Conservation (phyloP, 2,797 vertebrate species). For the Pipistrellus nathusii region DNA sequence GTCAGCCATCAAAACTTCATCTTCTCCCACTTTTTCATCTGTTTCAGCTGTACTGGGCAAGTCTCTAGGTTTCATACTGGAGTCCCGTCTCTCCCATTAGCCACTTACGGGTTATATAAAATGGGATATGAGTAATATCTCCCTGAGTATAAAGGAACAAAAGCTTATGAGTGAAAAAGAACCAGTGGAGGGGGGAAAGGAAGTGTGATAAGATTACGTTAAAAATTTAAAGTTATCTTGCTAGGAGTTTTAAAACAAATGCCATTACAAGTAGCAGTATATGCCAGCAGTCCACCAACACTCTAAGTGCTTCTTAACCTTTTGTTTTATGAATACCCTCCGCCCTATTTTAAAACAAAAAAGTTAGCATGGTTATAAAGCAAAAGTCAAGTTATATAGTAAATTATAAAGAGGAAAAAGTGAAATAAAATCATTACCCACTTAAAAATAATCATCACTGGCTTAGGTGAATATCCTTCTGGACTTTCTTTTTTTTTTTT, state of each 20-base stretch:
- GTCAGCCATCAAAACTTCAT: conserved; percentile 43
- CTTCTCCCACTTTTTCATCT: conserved; percentile 1
- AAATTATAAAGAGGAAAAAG: background rate
- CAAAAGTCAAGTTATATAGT: background rate
- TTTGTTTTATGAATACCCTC: background rate
- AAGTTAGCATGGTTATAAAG: background rate
- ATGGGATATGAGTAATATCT: background rate
- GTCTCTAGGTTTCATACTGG: background rate
- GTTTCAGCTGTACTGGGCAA: conserved; percentile 49
- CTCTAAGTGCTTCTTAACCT: background rate
- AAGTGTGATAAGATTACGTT: conserved; percentile 7
- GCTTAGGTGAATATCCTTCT: background rate
- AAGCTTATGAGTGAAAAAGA: background rate
- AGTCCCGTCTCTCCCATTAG: background rate
- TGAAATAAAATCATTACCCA: conserved; percentile 20
- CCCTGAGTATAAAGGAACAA: background rate
- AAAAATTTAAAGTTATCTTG: background rate
- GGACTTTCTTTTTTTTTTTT: background rate
- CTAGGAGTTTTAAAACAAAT: background rate
- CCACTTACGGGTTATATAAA: background rate
- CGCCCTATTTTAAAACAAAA: conserved; percentile 6
- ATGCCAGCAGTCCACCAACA: background rate
- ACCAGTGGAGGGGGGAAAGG: background rate
- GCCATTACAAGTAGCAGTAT: background rate
- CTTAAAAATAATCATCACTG: background rate